Percentiles rank a stretch among this genome's conserved stretches.
Conservation (phyloP, 2,797 vertebrate species). For the Etheostoma nigrum region DNA sequence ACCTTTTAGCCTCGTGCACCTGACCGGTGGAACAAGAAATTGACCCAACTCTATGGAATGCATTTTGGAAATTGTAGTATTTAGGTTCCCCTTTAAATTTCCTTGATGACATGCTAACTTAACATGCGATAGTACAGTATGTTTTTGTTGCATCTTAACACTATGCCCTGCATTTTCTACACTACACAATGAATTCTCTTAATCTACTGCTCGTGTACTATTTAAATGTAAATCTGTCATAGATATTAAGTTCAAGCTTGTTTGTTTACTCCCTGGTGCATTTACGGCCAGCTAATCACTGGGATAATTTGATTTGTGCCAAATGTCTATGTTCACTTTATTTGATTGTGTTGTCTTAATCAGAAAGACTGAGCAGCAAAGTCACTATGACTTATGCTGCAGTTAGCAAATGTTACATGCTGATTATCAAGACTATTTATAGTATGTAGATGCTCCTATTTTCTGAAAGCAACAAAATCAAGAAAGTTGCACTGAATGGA, state of each 20-base stretch:
- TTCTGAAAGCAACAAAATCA: neutral
- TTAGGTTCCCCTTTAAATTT: neutral
- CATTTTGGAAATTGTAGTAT: neutral
- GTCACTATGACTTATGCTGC: conserved; percentile 13
- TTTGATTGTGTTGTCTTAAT: conserved; percentile 44
- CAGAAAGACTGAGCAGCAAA: conserved; percentile 22
- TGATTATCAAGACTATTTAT: conserved; percentile 10
- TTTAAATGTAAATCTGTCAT: conserved; percentile 25
- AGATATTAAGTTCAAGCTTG: conserved; percentile 11
- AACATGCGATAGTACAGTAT: neutral
- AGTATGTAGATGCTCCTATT: neutral
- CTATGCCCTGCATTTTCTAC: conserved; percentile 1
- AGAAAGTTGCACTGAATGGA: neutral
- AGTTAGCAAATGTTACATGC: conserved; percentile 6
- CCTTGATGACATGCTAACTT: neutral
- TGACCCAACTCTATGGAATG: too few relatives aligned
- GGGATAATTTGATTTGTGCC: conserved; percentile 45
- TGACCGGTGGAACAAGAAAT: too few relatives aligned
- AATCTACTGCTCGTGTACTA: conserved; percentile 1
- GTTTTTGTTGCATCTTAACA: neutral
- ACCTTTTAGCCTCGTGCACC: too few relatives aligned
- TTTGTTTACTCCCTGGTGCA: conserved; percentile 41
- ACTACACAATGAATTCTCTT: neutral
- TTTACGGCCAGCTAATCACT: conserved; percentile 44
- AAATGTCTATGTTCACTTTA: conserved; percentile 34